Evolutionary conservation across 92 coral and sea anemone species (phyloP).

Genomic region (Epizoanthus stellaris): DNA sequence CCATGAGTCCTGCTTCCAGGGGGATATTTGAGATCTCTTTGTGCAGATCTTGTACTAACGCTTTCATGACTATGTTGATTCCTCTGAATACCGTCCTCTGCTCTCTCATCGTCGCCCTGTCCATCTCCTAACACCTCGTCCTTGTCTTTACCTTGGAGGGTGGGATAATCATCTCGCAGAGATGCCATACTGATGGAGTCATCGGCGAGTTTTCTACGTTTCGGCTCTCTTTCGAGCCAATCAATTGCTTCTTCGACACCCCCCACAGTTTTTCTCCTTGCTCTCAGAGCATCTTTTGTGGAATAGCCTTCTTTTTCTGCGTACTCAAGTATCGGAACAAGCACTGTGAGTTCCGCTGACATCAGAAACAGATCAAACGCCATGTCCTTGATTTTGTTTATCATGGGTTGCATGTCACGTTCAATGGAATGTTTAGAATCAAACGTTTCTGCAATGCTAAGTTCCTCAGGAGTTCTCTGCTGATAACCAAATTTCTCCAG

Average conservation of each 20-base stretch:
- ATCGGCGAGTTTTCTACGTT: constrained; percentile 47
- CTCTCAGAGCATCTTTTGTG: constrained; percentile 44
- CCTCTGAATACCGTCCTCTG: neutral
- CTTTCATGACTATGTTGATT: constrained; percentile 1
- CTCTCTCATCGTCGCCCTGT: neutral
- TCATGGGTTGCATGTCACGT: neutral
- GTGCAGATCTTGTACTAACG: neutral
- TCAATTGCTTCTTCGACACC: constrained; percentile 39
- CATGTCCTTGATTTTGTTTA: neutral
- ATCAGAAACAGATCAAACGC: constrained; percentile 65
- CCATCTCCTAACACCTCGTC: neutral
- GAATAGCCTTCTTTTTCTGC: constrained; percentile 27
- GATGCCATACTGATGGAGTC: neutral
- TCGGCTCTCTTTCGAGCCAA: constrained; percentile 5
- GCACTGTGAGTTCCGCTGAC: constrained; percentile 59
- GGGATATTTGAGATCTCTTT: neutral
- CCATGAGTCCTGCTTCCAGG: neutral
- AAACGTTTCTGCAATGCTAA: constrained; percentile 40
- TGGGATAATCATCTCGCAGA: neutral
- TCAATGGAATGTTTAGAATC: neutral
- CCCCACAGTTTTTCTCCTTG: constrained; percentile 39
- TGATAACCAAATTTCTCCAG: constrained; percentile 67
- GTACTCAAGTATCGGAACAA: constrained; percentile 48
- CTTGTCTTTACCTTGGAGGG: neutral
- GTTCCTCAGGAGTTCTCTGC: constrained; percentile 33